Evolutionary conservation across 1,140 invertebrate species (phyloP), one percentile per base, ranked within the genome.

Genomic region (Medauroidea extradentata): DNA sequence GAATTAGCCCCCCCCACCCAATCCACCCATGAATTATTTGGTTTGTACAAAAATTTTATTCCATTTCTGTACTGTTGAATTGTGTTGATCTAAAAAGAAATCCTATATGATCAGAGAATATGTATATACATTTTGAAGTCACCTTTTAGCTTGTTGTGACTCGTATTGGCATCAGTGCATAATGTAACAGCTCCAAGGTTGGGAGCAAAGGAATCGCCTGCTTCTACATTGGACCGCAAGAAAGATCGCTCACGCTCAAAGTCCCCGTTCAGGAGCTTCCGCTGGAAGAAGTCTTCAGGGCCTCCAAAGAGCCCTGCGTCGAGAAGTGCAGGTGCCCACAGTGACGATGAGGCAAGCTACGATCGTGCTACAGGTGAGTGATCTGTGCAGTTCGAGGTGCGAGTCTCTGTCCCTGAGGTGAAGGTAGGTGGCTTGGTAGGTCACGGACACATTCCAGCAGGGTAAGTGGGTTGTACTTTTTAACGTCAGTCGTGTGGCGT

Each of bases 221-320:
- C 49, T 7, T 14, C 27, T n/a, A 51, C 57, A 5, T 41, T 60
- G 50, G 58, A 60, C 39, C 58, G 72, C 62, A 82, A 86, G 78
- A 90, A 89, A 80, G 84, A 87, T 73, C 84, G 86, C 63, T 90
- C 85, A 62, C 83, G 91, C 64, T 93, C 90, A 79, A 94, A 93
- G 78, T 93, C 90, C 60, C 91, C 91, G 50, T 94, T 94, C 83
- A 79, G 91, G 67, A 92, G 90, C 75, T 93, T 93, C 83, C 83
- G 90, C 57, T 93, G 90, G 90, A 91, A 90, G 82, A 89, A 88
- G 72, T 77, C 77, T 54, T 76, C 78, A 54, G 77, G 71, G 50
- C 67, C 57, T 53, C 63, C 68, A 11, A 19, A 41, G 24, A 11
- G 34, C n/a, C 19, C 38, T 14, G 39, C 53, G 1, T 18, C 48